Base-by-base conservation (phyloP, 92 coral and sea anemone species). In the Porites lobata region DNA sequence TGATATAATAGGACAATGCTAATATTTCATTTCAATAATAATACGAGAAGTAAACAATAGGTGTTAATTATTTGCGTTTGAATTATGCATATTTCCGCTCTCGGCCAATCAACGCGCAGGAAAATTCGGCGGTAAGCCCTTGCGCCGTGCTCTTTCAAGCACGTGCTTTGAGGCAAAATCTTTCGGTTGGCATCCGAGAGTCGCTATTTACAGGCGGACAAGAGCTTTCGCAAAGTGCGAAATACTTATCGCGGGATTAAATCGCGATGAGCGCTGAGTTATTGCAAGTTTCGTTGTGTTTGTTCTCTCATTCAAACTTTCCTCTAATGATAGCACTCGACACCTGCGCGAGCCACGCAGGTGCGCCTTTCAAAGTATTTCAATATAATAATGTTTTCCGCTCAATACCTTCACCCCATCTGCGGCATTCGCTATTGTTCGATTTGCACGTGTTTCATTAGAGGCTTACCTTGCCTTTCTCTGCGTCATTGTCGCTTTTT, bases 1-100 rank as follows among this genome's bases (percentile, higher is more conserved):
- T 92, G 98, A 93, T 95, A 98, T 98, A 98, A 98, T 98, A 94
- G 98, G 98, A 96, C 99, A 98, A 98, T 98, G 98, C 99, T 93
- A 98, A 98, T 98, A 98, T 98, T 94, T 93, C 99, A 98, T 98
- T 98, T 98, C 98, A 96, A 95, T 98, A 95, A 98, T 93, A 98
- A 98, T 93, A 91, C 96, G 80, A 68, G 93, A 84, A 84, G 99
- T 98, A 98, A 98, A 98, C 99, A 98, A 98, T 98, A 92, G 98
- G 96, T 94, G 99, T 98, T 98, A 98, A 98, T 98, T 95, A 98
- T 98, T 95, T 94, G 92, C 4, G 91, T 72, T 95, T 98, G 99
- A 94, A 98, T 98, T 92, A 98, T 98, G 96, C 91, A 98, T 98
- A 86, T 83, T 43, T 64, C 85, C 89, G 78, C 51, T 91, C 89